Conservation (phyloP, 1,140 invertebrate species). For the Calliphora vicina region DNA sequence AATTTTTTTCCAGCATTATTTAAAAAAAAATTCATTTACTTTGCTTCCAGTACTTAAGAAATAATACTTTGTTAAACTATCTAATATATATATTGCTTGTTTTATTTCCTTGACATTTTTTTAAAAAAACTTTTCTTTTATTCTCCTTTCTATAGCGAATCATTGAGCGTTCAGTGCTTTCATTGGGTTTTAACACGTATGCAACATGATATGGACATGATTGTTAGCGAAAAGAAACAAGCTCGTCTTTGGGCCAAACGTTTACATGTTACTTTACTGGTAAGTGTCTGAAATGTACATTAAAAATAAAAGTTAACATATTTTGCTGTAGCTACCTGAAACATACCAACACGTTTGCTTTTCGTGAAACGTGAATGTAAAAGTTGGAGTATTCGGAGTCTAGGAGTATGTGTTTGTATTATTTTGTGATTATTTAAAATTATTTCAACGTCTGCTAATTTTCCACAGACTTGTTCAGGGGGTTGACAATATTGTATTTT, state of each 20-base stretch:
- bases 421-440: background rate
- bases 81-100: background rate
- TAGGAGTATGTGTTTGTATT: background rate
- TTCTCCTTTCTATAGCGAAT: slow-evolving; percentile 74
- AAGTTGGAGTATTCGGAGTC: background rate
- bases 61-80: no score
- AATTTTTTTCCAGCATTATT: no score
- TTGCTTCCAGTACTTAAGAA: background rate
- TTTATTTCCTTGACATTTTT: background rate
- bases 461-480: background rate
- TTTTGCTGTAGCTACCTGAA: background rate
- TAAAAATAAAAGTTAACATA: no score
- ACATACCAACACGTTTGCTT: background rate
- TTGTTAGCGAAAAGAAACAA: slow-evolving; percentile 86
- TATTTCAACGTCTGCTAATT: background rate
- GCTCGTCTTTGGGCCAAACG: slow-evolving; percentile 81
- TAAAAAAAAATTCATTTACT: background rate
- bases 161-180: slow-evolving; percentile 87
- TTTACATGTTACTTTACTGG: slow-evolving; percentile 80
- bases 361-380: background rate
- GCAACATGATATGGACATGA: slow-evolving; percentile 89
- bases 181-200: slow-evolving; percentile 93
- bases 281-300: no score
- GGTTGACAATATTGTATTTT: background rate
- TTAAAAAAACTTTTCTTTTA: background rate